Evolutionary conservation across 2,113 vertebrate species (phyloP), one percentile per base, ranked within the genome.

Genomic region (Nannospalax galili): DNA sequence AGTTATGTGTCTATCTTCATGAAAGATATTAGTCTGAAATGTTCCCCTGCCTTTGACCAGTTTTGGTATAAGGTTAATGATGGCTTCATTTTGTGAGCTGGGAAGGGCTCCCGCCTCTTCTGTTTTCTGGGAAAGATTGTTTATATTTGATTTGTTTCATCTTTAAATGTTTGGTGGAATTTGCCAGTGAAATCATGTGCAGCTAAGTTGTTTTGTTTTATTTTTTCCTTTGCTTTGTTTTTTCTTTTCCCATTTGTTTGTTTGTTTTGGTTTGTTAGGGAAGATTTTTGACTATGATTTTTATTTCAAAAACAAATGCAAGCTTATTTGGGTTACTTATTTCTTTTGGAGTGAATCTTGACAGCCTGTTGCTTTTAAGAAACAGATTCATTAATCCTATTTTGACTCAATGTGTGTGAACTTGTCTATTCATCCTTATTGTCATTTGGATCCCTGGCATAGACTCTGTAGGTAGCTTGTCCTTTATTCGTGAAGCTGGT

Each of bases 91-190:
- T 70, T 82, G 58, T 74, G 45, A 89, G n/a, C 72, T 89, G n/a
- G 87, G 35, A 94, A 90, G 24, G 15, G 10, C 86, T 93, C 90
- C 72, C 2, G 42, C 35, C 30, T 86, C 64, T 84, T 90, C 67
- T 60, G 0, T 77, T 92, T 95, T 94, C 73, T 94, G 72, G 45
- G 81, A 95, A 62, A 92, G 80, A 72, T 67, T 89, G 56, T 96
- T 90, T 93, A 92, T 48, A 95, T 74, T 87, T 73, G 70, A 65
- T 92, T 97, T 40, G 73, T 91, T 95, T 92, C 69, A 80, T 89
- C 82, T 94, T 88, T 86, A 88, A 88, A 56, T 86, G 45, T 86
- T 95, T 73, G 70, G 40, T 93, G 64, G 78, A 82, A 86, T 78
- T 97, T 93, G 40, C 69, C 65, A 80, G 17, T 79, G 62, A 95